Percentiles rank a stretch among this genome's conserved stretches.
Evolutionary conservation across 2,888 invertebrate genomes (phyloP).

Genomic region (Trichacis sp.): DNA sequence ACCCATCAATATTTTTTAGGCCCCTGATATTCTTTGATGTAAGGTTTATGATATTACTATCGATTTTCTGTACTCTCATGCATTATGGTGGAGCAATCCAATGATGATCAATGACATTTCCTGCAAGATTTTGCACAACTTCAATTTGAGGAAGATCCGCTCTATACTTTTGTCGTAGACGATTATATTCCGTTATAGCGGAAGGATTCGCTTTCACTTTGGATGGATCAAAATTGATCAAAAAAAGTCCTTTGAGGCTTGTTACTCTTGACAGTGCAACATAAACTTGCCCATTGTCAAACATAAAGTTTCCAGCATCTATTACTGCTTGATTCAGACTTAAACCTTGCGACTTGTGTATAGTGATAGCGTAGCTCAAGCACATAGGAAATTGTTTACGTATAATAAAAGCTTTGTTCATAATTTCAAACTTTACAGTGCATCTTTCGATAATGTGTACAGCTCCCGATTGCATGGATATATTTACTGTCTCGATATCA

Average conservation of each 20-base stretch:
- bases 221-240: slow-evolving; percentile 44
- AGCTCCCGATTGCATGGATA: too few relatives aligned
- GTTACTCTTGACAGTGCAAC: slow-evolving; percentile 47
- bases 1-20: background rate
- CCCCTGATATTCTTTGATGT: background rate
- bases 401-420: slow-evolving; percentile 36
- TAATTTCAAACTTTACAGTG: too few relatives aligned
- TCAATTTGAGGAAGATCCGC: slow-evolving; percentile 1
- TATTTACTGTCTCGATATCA: too few relatives aligned
- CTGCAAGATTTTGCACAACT: background rate
- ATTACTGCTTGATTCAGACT: slow-evolving; percentile 44
- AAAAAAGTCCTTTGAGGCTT: slow-evolving; percentile 38
- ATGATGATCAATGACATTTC: background rate
- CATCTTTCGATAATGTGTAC: too few relatives aligned
- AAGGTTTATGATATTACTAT: too few relatives aligned
- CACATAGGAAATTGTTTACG: slow-evolving; percentile 48
- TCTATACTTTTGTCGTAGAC: slow-evolving; percentile 31
- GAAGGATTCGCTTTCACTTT: slow-evolving; percentile 30
- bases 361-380: too few relatives aligned
- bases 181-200: slow-evolving; percentile 39
- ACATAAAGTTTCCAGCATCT: slow-evolving; percentile 37
- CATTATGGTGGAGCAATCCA: background rate
- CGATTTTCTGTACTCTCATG: too few relatives aligned
- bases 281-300: slow-evolving; percentile 40
- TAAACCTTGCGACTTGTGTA: slow-evolving; percentile 47